phyloP scores from a whole-genome alignment of 2,888 invertebrate species.

The Stenodema calcarata region DNA sequence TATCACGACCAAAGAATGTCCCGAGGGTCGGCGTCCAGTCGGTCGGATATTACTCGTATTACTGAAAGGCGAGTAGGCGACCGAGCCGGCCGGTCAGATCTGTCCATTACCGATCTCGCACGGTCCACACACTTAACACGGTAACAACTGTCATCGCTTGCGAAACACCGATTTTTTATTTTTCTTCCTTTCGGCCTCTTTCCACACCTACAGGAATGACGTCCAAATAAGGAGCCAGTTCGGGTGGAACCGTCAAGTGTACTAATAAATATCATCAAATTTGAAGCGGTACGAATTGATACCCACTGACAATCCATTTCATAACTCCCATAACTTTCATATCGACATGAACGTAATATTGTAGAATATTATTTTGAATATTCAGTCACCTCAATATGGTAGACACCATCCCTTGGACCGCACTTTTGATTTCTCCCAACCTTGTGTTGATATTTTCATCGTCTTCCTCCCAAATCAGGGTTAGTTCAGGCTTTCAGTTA shows the following conservation, averaged over 20 bases:
- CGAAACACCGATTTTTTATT: neutral
- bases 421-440: too few relatives aligned
- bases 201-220: neutral
- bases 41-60: neutral
- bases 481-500: too few relatives aligned
- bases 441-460: too few relatives aligned
- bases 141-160: neutral
- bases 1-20: neutral
- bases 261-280: neutral
- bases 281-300: neutral
- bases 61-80: neutral
- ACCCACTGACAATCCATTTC: too few relatives aligned
- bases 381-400: too few relatives aligned
- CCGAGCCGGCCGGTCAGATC: neutral
- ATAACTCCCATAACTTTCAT: too few relatives aligned
- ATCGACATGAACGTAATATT: too few relatives aligned
- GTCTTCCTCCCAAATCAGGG: too few relatives aligned
- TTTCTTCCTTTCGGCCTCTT: neutral
- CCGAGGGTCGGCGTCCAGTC: neutral
- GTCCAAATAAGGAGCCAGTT: neutral
- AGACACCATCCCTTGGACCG: too few relatives aligned
- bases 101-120: neutral
- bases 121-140: neutral
- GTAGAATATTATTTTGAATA: too few relatives aligned
- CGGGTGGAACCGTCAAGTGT: neutral